Evolutionary conservation across 2,888 invertebrate species (phyloP).

Genomic region (Dolichomitus sp.): DNA sequence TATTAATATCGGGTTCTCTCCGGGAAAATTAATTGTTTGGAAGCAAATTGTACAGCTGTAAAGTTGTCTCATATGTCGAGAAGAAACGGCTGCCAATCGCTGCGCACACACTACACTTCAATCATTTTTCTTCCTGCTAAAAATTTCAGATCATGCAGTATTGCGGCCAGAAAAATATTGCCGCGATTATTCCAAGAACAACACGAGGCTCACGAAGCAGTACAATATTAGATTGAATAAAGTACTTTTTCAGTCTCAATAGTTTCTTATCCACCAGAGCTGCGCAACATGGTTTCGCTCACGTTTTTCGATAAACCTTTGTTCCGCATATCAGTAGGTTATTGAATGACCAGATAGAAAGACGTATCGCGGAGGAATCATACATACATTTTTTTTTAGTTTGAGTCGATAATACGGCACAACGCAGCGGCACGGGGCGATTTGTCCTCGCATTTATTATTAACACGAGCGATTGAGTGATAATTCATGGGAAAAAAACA

Average conservation of each 20-base stretch:
- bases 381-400: neutral
- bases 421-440: neutral
- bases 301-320: conserved; percentile 7
- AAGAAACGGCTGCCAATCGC: neutral
- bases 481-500: neutral
- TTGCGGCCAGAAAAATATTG: neutral
- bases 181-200: neutral
- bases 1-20: neutral
- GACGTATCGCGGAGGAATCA: neutral
- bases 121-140: neutral
- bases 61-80: too few species aligned
- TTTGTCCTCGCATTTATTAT: conserved; percentile 1
- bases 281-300: neutral
- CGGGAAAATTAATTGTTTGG: neutral
- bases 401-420: neutral
- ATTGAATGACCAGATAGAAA: conserved; percentile 10
- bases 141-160: neutral
- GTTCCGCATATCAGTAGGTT: neutral
- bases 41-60: neutral
- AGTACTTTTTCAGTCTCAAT: conserved; percentile 5
- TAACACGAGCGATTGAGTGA: neutral
- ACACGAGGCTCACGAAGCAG: neutral
- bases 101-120: neutral
- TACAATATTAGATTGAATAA: neutral
- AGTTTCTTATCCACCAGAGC: neutral